Evolutionary conservation across 2,888 invertebrate genomes (phyloP).

Genomic region (Oithona nana): DNA sequence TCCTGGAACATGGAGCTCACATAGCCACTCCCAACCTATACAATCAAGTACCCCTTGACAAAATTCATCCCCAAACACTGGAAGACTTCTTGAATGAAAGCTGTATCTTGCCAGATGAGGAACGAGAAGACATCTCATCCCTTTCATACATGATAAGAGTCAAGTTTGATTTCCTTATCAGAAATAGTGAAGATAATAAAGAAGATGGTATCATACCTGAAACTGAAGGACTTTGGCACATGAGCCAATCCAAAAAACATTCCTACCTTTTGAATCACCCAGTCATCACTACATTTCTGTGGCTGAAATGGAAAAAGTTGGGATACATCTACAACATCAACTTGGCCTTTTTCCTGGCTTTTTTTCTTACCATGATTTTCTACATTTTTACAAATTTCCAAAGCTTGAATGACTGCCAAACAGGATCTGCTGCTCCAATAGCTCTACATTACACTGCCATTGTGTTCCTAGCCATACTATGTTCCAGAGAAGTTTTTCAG

Average conservation of each 20-base stretch:
- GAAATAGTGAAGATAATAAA: not conserved
- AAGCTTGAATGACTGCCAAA: no score
- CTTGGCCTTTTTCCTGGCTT: constrained; percentile 46
- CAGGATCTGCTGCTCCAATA: not conserved
- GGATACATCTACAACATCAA: constrained; percentile 51
- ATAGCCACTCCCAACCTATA: constrained; percentile 43
- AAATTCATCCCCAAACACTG: constrained; percentile 45
- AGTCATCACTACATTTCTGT: constrained; percentile 36
- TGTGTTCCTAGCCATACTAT: constrained; percentile 17
- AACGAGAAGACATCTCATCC: constrained; percentile 42
- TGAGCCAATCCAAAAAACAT: constrained; percentile 46
- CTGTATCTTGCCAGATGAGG: constrained; percentile 43
- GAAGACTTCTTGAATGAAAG: constrained; percentile 53
- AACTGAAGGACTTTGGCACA: constrained; percentile 50
- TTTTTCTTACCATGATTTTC: constrained; percentile 44
- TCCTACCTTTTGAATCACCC: constrained; percentile 34
- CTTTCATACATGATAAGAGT: constrained; percentile 50
- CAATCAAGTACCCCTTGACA: constrained; percentile 46
- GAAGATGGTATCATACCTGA: constrained; percentile 29
- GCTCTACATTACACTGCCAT: constrained; percentile 10
- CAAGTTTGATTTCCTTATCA: constrained; percentile 40
- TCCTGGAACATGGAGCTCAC: constrained; percentile 39
- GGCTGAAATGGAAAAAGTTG: constrained; percentile 59
- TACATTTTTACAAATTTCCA: constrained; percentile 39
- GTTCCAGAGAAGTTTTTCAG: constrained; percentile 46